phyloP scores from a whole-genome alignment of 2,888 invertebrate genomes.

The Leucophenga montana region DNA sequence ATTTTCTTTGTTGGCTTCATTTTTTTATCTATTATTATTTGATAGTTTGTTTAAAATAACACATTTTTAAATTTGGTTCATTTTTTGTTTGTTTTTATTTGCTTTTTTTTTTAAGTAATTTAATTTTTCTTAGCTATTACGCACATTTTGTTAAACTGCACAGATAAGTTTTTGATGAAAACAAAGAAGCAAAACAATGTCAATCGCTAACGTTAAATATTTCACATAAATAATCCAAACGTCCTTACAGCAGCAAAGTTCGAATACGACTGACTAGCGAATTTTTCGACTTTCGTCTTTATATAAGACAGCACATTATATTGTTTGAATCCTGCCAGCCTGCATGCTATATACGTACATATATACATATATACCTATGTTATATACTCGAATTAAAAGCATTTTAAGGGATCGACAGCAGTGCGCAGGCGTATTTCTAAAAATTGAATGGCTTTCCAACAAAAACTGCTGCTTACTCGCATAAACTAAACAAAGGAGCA shows the following conservation, averaged over 20 bases:
- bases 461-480: too few species aligned
- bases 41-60: not conserved
- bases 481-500: slow-evolving; percentile 22
- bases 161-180: too few species aligned
- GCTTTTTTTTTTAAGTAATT: not conserved
- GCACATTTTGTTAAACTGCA: not conserved
- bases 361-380: slow-evolving; percentile 8
- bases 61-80: not conserved
- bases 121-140: not conserved
- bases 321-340: not conserved
- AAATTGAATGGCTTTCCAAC: not conserved
- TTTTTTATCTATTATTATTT: too few species aligned
- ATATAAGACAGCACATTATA: slow-evolving; percentile 2
- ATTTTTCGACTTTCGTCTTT: slow-evolving; percentile 16
- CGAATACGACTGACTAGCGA: slow-evolving; percentile 16
- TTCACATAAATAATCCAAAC: not conserved
- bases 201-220: too few species aligned
- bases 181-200: too few species aligned
- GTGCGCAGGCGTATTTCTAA: slow-evolving; percentile 9
- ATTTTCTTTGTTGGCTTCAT: too few species aligned
- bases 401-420: not conserved
- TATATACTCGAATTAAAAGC: not conserved
- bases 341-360: too few species aligned
- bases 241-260: not conserved
- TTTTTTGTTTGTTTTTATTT: not conserved